Conservation (phyloP, 2,113 vertebrate species). For the Antechinus flavipes region DNA sequence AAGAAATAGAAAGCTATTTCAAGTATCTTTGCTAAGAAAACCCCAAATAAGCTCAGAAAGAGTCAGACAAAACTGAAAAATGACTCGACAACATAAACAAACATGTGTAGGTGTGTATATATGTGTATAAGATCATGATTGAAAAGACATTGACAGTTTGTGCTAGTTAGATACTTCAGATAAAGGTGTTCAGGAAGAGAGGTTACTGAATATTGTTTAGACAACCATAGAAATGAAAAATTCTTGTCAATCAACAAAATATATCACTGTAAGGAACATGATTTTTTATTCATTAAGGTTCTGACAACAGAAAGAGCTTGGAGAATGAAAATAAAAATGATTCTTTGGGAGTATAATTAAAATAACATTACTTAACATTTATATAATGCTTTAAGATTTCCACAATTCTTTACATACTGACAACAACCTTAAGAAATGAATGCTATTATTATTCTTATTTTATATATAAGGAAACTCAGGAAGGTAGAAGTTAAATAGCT, state of each 20-base stretch:
- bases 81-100: too few relatives aligned
- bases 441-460: background rate
- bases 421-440: background rate
- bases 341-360: background rate
- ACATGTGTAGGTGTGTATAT: too few relatives aligned
- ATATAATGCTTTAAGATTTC: background rate
- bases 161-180: background rate
- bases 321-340: background rate
- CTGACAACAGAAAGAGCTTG: background rate
- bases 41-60: background rate
- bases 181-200: background rate
- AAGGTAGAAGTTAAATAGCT: background rate
- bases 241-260: background rate
- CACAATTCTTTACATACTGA: background rate
- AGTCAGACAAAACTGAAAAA: background rate
- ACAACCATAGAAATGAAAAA: background rate
- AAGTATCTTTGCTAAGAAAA: background rate
- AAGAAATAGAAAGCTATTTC: background rate
- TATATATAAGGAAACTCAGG: background rate
- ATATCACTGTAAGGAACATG: background rate
- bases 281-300: background rate
- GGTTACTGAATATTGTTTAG: background rate
- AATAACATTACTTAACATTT: background rate
- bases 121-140: background rate
- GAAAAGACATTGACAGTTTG: background rate